Base-by-base conservation (phyloP, 30 jellyfish, hydroid and myxozoan species). In the Turritopsis rubra region DNA sequence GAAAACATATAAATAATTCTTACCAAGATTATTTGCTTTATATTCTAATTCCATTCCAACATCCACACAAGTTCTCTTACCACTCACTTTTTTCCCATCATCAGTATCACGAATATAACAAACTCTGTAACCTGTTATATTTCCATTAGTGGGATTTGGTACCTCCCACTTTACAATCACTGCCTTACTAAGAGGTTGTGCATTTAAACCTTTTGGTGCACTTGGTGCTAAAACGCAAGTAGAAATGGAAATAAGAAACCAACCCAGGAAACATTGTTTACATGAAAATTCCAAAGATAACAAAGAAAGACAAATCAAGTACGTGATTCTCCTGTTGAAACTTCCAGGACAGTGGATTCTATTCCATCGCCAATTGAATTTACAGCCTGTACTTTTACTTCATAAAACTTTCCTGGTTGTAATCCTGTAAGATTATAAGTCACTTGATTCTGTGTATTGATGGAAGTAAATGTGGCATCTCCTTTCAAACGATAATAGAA, bases 281-380 rank as follows among this genome's bases (percentile, higher is more conserved):
- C 8, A 27, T 17, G 19, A 27, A 19, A 8, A 68, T 68, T 23
- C 23, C 77, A 1, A n/a, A 68, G 9, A 7, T 27, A 8, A 68
- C 16, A 22, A 23, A 68, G 22, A 23, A 68, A 68, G 77, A 7
- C 9, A 60, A 60, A n/a, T 27, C 28, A 27, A 16, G 9, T 68
- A 68, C 77, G 8, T n/a, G 77, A 23, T n/a, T 68, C 77, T 68
- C 77, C 77, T 68, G 77, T 68, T 68, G 77, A 7, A 7, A 27
- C 77, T 0, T 0, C 30, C 30, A 68, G 0, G 19, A 68, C 28
- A n/a, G 28, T 22, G 30, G 31, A n/a, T 17, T n/a, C 28, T 22
- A n/a, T 22, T 68, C 77, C 77, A n/a, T 16, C 22, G 9, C 77
- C 77, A 68, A 68, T 68, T 8, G 30, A 23, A 68, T 68, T 68